These are phyloP conservation scores for Cataglyphis albicans DNA, from an alignment of 2,888 invertebrate species.

Conservation along the genomic window DNA sequence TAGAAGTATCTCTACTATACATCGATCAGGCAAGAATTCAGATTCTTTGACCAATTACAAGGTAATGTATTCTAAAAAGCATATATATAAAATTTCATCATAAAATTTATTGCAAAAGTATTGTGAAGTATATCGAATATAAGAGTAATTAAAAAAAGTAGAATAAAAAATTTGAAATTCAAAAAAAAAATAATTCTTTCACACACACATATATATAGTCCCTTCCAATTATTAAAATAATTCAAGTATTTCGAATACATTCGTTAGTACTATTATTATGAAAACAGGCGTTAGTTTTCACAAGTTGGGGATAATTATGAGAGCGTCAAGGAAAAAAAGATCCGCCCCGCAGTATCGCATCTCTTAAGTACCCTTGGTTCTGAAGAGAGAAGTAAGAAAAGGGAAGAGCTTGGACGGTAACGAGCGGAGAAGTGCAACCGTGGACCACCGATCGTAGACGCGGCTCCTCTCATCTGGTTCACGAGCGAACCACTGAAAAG, in stretches of 20 bases:
- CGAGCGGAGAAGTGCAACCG: slow-evolving; percentile 28
- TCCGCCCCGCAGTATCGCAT: neutral
- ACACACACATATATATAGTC: neutral
- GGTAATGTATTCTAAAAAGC: neutral
- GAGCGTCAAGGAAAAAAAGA: neutral
- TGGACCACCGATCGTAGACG: slow-evolving; percentile 56
- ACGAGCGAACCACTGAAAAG: slow-evolving; percentile 65
- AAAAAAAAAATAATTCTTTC: neutral
- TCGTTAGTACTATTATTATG: neutral
- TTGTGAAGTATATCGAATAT: no score
- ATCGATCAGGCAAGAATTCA: neutral
- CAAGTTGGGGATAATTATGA: slow-evolving; percentile 3
- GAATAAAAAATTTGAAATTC: neutral
- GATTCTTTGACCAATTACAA: neutral
- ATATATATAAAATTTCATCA: neutral
- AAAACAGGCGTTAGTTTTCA: neutral
- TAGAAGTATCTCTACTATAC: neutral
- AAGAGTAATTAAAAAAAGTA: neutral
- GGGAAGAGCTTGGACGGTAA: slow-evolving; percentile 31
- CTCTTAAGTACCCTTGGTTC: slow-evolving; percentile 26
- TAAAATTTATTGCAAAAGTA: neutral
- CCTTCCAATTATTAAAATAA: neutral
- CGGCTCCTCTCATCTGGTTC: slow-evolving; percentile 47
- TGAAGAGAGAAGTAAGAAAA: slow-evolving; percentile 23
- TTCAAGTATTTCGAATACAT: neutral